These are phyloP conservation scores for Vireo griseus DNA, from an alignment of 2,797 vertebrate genomes.

Conservation along the genomic window DNA sequence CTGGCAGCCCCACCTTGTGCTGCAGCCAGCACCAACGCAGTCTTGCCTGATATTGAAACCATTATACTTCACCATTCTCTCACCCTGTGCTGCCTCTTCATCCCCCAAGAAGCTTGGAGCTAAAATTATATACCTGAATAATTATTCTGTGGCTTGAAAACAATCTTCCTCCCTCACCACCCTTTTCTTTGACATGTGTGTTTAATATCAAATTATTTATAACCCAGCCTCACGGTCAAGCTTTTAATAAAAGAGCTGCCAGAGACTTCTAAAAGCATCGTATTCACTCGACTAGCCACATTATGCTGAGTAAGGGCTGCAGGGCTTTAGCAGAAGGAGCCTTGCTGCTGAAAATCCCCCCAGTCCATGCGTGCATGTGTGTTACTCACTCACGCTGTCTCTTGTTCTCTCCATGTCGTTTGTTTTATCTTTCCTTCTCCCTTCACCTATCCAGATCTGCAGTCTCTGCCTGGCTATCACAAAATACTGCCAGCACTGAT, in stretches of 20 bases:
- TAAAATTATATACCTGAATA: conserved; percentile 58
- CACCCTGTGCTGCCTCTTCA: background rate
- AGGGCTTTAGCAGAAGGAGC: background rate
- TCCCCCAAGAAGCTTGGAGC: conserved; percentile 29
- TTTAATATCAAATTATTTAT: conserved; percentile 71
- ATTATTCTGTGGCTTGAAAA: conserved; percentile 61
- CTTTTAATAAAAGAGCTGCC: conserved; percentile 59
- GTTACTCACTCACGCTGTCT: background rate
- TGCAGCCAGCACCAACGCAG: conserved; percentile 13
- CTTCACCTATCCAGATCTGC: background rate
- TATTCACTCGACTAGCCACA: conserved; percentile 23
- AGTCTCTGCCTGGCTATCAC: background rate
- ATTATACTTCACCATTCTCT: conserved; percentile 37
- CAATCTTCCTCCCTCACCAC: conserved; percentile 12
- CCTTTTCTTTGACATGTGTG: conserved; percentile 32
- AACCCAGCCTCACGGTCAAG: conserved; percentile 30
- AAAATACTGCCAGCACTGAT: conserved; percentile 6
- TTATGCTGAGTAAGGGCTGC: conserved; percentile 57
- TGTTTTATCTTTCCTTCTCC: background rate
- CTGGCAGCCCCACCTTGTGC: conserved; percentile 40
- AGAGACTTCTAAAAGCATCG: conserved; percentile 42
- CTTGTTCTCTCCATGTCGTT: background rate
- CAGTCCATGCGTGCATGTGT: background rate
- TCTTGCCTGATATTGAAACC: conserved; percentile 39
- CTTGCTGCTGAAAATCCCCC: conserved; percentile 23